Conservation (phyloP, 1,140 invertebrate genomes). For the Penaeus japonicus region DNA sequence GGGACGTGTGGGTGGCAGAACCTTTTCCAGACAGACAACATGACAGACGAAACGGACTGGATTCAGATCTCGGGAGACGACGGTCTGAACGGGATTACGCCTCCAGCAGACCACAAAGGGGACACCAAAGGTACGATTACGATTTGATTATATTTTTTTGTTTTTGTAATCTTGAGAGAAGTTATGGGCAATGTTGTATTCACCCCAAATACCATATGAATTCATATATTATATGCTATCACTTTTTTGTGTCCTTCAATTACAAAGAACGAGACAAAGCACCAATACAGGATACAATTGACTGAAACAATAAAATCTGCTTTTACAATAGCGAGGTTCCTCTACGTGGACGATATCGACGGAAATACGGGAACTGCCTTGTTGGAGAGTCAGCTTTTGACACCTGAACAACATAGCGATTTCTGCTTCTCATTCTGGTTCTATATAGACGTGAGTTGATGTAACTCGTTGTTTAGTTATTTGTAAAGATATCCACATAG, state of each 20-base stretch:
- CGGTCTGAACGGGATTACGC: neutral
- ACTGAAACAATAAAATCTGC: too few relatives aligned
- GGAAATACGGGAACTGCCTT: neutral
- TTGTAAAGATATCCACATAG: too few relatives aligned
- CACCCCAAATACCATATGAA: too few relatives aligned
- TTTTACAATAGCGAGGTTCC: neutral
- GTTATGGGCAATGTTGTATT: too few relatives aligned
- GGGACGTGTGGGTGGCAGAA: conserved; percentile 48
- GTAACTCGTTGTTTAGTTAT: too few relatives aligned
- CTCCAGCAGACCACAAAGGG: neutral
- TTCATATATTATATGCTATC: too few relatives aligned
- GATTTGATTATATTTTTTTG: neutral
- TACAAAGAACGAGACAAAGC: too few relatives aligned
- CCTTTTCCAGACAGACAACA: neutral
- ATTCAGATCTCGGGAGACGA: neutral
- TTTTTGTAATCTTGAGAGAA: neutral
- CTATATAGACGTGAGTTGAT: conserved; percentile 14
- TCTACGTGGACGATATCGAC: neutral
- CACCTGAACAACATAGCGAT: conserved; percentile 25
- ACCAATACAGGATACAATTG: too few relatives aligned
- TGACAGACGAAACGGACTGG: conserved; percentile 11
- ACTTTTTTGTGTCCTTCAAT: too few relatives aligned
- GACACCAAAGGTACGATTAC: neutral
- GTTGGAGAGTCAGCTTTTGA: conserved; percentile 33
- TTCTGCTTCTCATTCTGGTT: conserved; percentile 48